A percentile compares a stretch with the other conserved stretches of the same genome.
phyloP scores from a whole-genome alignment of 2,113 vertebrate genomes.

The Chloropsis cyanopogon region DNA sequence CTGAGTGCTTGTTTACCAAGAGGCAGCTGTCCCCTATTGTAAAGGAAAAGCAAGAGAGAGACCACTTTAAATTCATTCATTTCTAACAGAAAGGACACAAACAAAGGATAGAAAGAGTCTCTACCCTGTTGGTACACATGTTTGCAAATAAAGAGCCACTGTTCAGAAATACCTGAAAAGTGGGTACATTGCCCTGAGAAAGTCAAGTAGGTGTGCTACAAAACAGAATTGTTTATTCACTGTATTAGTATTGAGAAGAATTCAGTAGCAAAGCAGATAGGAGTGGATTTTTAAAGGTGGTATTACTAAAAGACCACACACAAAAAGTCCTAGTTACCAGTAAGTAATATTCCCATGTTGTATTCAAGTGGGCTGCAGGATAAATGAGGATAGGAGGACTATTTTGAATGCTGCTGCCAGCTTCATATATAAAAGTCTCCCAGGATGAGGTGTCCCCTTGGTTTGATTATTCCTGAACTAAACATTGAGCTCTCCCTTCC shows the following conservation, averaged over 20 bases:
- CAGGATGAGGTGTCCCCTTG: background rate
- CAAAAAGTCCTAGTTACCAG: background rate
- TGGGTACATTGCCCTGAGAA: background rate
- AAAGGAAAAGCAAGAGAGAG: background rate
- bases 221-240: background rate
- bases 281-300: background rate
- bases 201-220: background rate
- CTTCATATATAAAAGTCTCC: background rate
- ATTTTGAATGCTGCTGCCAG: background rate
- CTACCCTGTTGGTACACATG: background rate
- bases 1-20: constrained; percentile 7
- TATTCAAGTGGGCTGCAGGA: background rate
- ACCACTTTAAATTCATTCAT: background rate
- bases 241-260: background rate
- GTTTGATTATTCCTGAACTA: background rate
- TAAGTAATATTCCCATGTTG: background rate
- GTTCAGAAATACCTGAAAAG: background rate
- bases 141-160: background rate
- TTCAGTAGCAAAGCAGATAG: background rate
- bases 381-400: background rate
- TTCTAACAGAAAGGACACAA: background rate
- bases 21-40: background rate
- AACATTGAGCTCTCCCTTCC: background rate
- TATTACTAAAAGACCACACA: background rate
- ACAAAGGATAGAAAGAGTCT: background rate